phyloP scores from a whole-genome alignment of 2,797 vertebrate genomes.

The Adrianichthys oophorus region DNA sequence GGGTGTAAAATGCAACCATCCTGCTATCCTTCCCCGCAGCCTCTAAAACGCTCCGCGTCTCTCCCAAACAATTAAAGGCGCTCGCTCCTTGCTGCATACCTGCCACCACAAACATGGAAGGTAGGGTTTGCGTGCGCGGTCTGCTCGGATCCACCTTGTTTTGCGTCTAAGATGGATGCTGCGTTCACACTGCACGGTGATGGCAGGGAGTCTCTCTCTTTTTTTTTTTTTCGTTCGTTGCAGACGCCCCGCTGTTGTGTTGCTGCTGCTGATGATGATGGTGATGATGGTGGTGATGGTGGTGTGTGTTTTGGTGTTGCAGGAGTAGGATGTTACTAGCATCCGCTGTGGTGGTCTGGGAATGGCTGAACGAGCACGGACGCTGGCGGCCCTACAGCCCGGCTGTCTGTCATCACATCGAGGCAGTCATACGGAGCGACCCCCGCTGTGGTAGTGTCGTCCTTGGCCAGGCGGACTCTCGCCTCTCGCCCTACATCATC shows the following conservation, averaged over 20 bases:
- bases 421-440: conserved; percentile 91
- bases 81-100: conserved; percentile 45
- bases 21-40: conserved; percentile 45
- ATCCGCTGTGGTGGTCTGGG: conserved; percentile 94
- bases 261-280: too few relatives aligned
- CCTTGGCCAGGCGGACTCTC: conserved; percentile 91
- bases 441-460: conserved; percentile 90
- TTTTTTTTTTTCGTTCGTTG: conserved; percentile 1
- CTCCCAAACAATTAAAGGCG: conserved; percentile 28
- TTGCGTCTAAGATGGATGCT: conserved; percentile 76
- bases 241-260: too few relatives aligned
- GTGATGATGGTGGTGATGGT: too few relatives aligned
- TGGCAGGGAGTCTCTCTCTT: conserved; percentile 41
- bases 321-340: conserved; percentile 89
- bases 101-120: conserved; percentile 72
- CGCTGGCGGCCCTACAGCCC: conserved; percentile 97
- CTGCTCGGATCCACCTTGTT: conserved; percentile 49
- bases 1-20: conserved; percentile 72
- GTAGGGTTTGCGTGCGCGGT: conserved; percentile 61
- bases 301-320: conserved; percentile 20
- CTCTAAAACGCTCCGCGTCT: conserved; percentile 25
- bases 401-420: conserved; percentile 95
- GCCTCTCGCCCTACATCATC: conserved; percentile 91
- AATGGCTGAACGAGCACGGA: conserved; percentile 98
- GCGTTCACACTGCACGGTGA: conserved; percentile 59